Evolutionary conservation across 2,888 invertebrate species (phyloP), one percentile per base, ranked within the genome.

Genomic region (Apodemia duryi): DNA sequence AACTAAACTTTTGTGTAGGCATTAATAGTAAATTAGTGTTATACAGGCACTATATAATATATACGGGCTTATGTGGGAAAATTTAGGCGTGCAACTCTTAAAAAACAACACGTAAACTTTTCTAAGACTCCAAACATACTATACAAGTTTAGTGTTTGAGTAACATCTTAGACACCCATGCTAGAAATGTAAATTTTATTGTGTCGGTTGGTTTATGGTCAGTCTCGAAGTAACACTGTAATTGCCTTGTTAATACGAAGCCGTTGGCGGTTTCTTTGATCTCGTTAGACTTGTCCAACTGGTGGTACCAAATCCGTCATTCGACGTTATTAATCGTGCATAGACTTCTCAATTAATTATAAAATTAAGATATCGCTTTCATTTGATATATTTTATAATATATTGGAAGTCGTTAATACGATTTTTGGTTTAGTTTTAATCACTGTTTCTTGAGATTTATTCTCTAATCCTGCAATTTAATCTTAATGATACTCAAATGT

Each of bases 231-330:
- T 74, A 80, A 77, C 77, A 76, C 81, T 84, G 84, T 88, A 85
- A 90, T 88, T 89, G 84, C 82, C 85, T 86, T 87, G 88, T 90
- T 89, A 88, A 88, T 88, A 85, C 82, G 80, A 83, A 84, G 80
- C 80, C 78, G 75, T 74, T 72, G 80, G 78, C 88, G 88, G 86
- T 75, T 68, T 77, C 82, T 91, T 86, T 88, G 86, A 90, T 83
- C 72, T 77, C 76, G 74, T 76, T 78, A 70, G 76, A 85, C 81
- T 81, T 78, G 86, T 83, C 76, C 75, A 83, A 84, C 85, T 79
- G 77, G 84, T 83, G 79, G 80, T 80, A 83, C 75, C 72, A 78
- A 82, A 84, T 82, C 81, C 82, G 81, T 84, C 83, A 81, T 84
- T 77, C 75, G 73, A 78, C 75, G 73, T 77, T 72, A 75, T 78